Evolutionary conservation across 2,797 vertebrate genomes (phyloP), one percentile per base, ranked within the genome.

Genomic region (Harpagifer antarcticus): DNA sequence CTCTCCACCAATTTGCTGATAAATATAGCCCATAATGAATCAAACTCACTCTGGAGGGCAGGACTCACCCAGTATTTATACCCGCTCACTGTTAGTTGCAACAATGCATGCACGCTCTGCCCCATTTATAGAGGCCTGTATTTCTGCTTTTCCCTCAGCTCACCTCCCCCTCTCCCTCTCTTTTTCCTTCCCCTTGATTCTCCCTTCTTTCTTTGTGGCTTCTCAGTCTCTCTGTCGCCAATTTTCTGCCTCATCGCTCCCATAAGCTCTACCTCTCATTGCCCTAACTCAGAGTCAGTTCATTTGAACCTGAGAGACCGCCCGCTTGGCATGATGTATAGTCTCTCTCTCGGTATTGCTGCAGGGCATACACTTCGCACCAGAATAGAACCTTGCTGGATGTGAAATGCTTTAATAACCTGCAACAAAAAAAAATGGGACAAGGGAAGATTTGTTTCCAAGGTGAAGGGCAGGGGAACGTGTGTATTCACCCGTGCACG

Each of bases 191-290:
- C 2, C 13, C 59, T 68, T 43, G 50, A 73, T 40, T 10, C 63
- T 62, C 48, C 56, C 20, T 70, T 37, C 65, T 72, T 73, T 79
- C 71, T 82, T 71, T 87, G 54, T 69, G 72, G 80, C 73, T 74
- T 84, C 68, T 74, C 53, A 69, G 58, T 79, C 73, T 88, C 71
- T 86, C 68, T 87, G 78, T 86, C 84, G 82, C 82, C 88, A 92
- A 91, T 93, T 93, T 93, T 92, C 90, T 89, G 89, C 89, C 87
- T 92, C 92, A 92, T 92, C 76, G 91, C 92, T 89, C 86, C 87
- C 92, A 89, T 91, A 92, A 92, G 91, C 91, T 92, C 79, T 91
- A 81, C 83, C 86, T 90, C 90, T 91, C 92, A 80, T 93, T 91
- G 91, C 82, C 85, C 89, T 90, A 89, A 91, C 90, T 85, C 89